phyloP scores from a whole-genome alignment of 2,888 invertebrate species.

The Magallana nippona region DNA sequence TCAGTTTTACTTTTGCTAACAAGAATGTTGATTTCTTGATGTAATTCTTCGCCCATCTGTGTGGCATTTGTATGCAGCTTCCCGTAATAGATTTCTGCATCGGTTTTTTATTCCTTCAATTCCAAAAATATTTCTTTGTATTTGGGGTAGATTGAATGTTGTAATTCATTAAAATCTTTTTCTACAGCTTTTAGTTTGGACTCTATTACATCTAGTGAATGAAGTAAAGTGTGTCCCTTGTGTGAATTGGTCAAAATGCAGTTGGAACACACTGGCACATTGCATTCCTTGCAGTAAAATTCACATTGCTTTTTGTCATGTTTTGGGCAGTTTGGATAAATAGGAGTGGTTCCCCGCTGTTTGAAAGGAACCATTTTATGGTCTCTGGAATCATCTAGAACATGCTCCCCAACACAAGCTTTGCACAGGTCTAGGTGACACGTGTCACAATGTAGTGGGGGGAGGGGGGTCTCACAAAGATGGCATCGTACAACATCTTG shows the following conservation, averaged over 20 bases:
- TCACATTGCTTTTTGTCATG: background rate
- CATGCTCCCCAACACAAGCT: background rate
- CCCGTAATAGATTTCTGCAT: too few relatives aligned
- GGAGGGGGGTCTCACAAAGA: constrained; percentile 1
- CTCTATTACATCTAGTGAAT: too few relatives aligned
- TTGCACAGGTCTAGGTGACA: background rate
- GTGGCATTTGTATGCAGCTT: too few relatives aligned
- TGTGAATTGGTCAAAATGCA: background rate
- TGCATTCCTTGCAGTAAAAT: constrained; percentile 11
- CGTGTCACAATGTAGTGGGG: background rate
- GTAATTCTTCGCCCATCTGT: too few relatives aligned
- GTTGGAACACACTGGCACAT: background rate
- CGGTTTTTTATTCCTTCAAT: too few relatives aligned
- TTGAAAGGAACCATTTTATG: constrained; percentile 15
- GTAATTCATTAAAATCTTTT: too few relatives aligned
- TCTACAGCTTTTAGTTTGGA: too few relatives aligned
- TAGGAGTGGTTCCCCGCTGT: background rate
- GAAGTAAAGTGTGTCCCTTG: too few relatives aligned
- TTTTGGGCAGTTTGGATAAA: background rate
- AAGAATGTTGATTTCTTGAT: too few relatives aligned
- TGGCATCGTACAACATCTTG: constrained; percentile 13
- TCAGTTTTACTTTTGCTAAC: too few relatives aligned
- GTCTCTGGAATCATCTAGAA: background rate
- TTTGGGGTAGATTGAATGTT: too few relatives aligned
- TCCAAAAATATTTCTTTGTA: too few relatives aligned